A percentile compares a stretch with the other conserved stretches of the same genome.
Evolutionary conservation across 2,113 vertebrate genomes (phyloP).

Genomic region (Bettongia penicillata): DNA sequence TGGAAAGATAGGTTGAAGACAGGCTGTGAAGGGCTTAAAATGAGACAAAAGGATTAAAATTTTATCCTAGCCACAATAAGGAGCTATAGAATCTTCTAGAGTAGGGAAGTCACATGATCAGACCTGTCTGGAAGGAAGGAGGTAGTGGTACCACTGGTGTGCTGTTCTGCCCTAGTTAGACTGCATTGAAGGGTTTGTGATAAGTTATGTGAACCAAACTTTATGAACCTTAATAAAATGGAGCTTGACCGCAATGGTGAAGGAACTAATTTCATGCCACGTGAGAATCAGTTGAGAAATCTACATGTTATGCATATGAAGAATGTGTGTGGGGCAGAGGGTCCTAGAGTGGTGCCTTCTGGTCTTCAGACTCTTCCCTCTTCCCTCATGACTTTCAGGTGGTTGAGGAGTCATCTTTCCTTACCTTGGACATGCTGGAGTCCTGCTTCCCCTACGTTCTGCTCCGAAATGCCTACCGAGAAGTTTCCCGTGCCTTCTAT

Average conservation of each 20-base stretch:
- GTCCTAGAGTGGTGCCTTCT: neutral
- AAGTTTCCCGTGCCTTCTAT: constrained; percentile 86
- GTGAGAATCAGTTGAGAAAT: neutral
- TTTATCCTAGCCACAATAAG: neutral
- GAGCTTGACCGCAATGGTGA: neutral
- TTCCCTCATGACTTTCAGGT: constrained; percentile 82
- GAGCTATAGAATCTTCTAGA: neutral
- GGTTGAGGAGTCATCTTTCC: constrained; percentile 92
- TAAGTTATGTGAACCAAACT: neutral
- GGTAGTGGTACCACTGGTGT: no score
- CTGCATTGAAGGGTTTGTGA: neutral
- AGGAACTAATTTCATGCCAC: neutral
- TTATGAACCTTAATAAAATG: neutral
- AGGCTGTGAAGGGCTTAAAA: neutral
- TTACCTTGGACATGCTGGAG: constrained; percentile 95
- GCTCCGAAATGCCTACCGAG: constrained; percentile 93
- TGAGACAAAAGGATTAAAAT: neutral
- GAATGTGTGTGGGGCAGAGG: neutral
- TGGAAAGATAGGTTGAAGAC: neutral
- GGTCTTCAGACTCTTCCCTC: neutral
- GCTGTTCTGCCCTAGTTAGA: neutral
- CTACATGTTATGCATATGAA: neutral
- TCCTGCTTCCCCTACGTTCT: constrained; percentile 94
- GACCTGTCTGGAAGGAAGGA: neutral
- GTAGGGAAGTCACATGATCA: neutral